Conservation (phyloP, 2,888 invertebrate species). For the Notocelia uddmanniana region DNA sequence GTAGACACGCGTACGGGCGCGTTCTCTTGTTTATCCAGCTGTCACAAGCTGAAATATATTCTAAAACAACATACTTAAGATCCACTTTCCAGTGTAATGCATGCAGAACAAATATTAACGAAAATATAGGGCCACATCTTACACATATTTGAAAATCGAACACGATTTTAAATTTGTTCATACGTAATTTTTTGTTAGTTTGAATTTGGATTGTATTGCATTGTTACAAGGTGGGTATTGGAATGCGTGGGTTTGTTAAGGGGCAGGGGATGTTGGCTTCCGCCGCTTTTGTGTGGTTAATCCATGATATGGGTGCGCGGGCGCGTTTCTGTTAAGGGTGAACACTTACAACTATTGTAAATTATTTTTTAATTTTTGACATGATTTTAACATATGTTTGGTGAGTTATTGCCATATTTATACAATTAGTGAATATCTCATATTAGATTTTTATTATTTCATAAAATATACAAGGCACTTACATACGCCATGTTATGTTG, state of each 20-base stretch:
- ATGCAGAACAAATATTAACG: constrained; percentile 38
- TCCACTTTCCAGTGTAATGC: constrained; percentile 3
- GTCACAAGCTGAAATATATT: constrained; percentile 12
- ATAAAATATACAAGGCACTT: too few relatives aligned
- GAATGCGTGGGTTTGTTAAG: constrained; percentile 65
- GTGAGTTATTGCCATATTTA: not conserved
- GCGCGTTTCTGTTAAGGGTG: constrained; percentile 59
- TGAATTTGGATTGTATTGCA: constrained; percentile 11
- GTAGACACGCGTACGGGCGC: constrained; percentile 70
- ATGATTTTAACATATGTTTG: not conserved
- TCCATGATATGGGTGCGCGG: constrained; percentile 73
- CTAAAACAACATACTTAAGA: constrained; percentile 17
- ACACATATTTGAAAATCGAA: constrained; percentile 41
- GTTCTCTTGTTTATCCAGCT: constrained; percentile 29
- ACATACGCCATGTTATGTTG: too few relatives aligned
- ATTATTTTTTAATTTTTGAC: not conserved
- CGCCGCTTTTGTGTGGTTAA: constrained; percentile 71
- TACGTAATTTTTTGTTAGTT: constrained; percentile 6
- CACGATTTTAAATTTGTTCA: constrained; percentile 32
- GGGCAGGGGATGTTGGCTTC: constrained; percentile 64
- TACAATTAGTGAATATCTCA: not conserved
- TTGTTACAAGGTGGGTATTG: constrained; percentile 52
- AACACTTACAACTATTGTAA: not conserved
- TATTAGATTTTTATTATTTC: too few relatives aligned
- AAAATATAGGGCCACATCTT: constrained; percentile 36